These are phyloP conservation scores for Epirrhoe tristata DNA, from an alignment of 2,888 invertebrate species.

Conservation along the genomic window DNA sequence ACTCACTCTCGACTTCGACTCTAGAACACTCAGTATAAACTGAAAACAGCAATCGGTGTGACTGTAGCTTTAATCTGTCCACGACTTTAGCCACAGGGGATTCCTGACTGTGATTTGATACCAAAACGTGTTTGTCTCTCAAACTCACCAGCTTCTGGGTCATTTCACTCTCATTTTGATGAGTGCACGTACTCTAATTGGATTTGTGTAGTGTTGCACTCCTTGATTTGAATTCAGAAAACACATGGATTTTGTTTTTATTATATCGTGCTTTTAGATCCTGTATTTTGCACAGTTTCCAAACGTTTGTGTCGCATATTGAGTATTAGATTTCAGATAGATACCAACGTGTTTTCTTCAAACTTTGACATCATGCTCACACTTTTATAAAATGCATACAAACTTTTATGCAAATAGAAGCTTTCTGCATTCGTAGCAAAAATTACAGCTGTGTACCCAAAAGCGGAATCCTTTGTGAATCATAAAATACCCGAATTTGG, in stretches of 20 bases:
- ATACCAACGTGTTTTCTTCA: too few species aligned
- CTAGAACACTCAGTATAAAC: not conserved
- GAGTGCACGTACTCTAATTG: slow-evolving; percentile 15
- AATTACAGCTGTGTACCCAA: not conserved
- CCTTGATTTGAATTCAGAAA: slow-evolving; percentile 4
- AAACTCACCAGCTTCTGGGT: slow-evolving; percentile 45
- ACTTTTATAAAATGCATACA: too few species aligned
- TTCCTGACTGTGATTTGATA: slow-evolving; percentile 50
- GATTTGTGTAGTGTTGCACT: slow-evolving; percentile 18
- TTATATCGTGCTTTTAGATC: not conserved
- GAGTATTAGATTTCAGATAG: too few species aligned
- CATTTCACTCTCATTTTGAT: slow-evolving; percentile 47
- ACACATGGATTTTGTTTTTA: not conserved
- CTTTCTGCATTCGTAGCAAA: not conserved
- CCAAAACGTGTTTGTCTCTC: slow-evolving; percentile 41
- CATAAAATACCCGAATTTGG: not conserved
- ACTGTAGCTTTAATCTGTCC: slow-evolving; percentile 14
- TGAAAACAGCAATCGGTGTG: slow-evolving; percentile 3
- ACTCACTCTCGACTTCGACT: too few species aligned
- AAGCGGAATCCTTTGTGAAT: not conserved
- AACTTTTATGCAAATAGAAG: too few species aligned
- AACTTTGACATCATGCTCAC: too few species aligned
- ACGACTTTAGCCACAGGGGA: slow-evolving; percentile 39
- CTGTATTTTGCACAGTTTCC: not conserved
- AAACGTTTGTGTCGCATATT: too few species aligned